A percentile compares a stretch with the other conserved stretches of the same genome.
Conservation (phyloP, 2,888 invertebrate species). For the Leucophora obtusa region DNA sequence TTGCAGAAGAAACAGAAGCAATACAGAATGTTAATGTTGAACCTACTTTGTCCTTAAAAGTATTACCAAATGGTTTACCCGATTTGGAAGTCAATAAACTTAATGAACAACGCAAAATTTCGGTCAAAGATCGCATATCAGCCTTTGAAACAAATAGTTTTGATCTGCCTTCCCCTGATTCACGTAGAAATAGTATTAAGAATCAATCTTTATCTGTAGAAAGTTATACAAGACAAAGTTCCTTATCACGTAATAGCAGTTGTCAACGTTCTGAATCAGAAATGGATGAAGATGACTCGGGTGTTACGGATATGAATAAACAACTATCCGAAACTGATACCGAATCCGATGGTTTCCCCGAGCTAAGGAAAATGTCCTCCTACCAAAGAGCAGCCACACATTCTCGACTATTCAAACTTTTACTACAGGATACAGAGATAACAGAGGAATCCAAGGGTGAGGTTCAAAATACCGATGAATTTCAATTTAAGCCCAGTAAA, state of each 20-base stretch:
- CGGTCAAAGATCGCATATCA: slow-evolving; percentile 75
- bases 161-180: slow-evolving; percentile 58
- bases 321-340: slow-evolving; percentile 84
- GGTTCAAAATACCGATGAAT: slow-evolving; percentile 69
- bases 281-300: slow-evolving; percentile 84
- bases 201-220: slow-evolving; percentile 73
- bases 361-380: slow-evolving; percentile 81
- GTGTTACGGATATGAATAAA: slow-evolving; percentile 85
- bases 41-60: slow-evolving; percentile 62
- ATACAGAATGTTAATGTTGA: slow-evolving; percentile 68
- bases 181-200: slow-evolving; percentile 46
- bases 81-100: slow-evolving; percentile 70
- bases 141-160: slow-evolving; percentile 72
- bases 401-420: slow-evolving; percentile 84
- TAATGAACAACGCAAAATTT: slow-evolving; percentile 71
- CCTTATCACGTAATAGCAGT: slow-evolving; percentile 75
- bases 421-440: slow-evolving; percentile 82
- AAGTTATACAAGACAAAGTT: slow-evolving; percentile 70
- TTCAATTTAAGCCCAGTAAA: slow-evolving; percentile 73
- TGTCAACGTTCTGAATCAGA: slow-evolving; percentile 79
- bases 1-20: background rate
- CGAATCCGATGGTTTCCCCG: slow-evolving; percentile 82
- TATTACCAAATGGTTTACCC: slow-evolving; percentile 68
- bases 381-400: slow-evolving; percentile 87
- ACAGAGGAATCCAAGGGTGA: slow-evolving; percentile 49